These are phyloP conservation scores for Prolemur simus DNA, from an alignment of 2,113 vertebrate species.

Conservation along the genomic window DNA sequence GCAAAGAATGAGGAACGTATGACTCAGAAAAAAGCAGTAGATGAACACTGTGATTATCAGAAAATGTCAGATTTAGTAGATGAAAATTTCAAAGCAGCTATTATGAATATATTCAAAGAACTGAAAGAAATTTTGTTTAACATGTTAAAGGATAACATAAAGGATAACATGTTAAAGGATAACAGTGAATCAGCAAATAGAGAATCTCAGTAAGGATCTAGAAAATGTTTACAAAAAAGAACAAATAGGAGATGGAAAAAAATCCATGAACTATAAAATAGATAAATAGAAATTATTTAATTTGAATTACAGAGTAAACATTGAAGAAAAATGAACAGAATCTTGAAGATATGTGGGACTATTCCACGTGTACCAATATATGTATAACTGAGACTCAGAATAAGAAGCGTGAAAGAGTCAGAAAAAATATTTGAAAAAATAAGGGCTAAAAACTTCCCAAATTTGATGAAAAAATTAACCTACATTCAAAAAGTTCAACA, in stretches of 20 bases:
- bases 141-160: not conserved
- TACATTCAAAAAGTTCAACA: not conserved
- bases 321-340: not conserved
- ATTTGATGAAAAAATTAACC: not conserved
- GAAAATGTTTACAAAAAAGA: not conserved
- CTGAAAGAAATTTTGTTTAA: not conserved
- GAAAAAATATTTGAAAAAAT: not conserved
- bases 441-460: not conserved
- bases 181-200: not conserved
- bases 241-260: not conserved
- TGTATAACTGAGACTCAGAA: not conserved
- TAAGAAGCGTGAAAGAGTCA: not conserved
- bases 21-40: not conserved
- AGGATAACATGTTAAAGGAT: not conserved
- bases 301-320: not conserved
- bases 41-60: not conserved
- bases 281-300: not conserved
- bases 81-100: not conserved
- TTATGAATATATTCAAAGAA: not conserved
- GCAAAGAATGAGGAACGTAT: not conserved
- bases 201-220: not conserved
- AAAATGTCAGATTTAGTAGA: not conserved
- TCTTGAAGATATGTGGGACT: not conserved
- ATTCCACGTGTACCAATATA: not conserved
- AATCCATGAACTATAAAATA: not conserved